phyloP scores from a whole-genome alignment of 2,113 vertebrate genomes.

The Alethe diademata region DNA sequence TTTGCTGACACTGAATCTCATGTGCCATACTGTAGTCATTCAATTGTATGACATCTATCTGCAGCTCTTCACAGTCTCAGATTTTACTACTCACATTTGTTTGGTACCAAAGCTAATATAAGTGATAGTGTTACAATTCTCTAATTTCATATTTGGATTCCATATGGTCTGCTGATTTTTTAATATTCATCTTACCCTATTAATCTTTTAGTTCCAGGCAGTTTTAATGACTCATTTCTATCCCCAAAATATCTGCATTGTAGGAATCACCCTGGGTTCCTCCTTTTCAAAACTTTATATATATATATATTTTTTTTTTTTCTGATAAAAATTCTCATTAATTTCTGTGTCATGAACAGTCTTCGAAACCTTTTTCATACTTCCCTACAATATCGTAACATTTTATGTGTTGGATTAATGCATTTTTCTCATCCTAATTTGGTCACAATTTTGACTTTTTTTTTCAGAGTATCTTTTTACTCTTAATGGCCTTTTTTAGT shows the following conservation, averaged over 20 bases:
- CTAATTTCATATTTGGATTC: not conserved
- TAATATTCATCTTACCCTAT: not conserved
- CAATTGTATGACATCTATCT: not conserved
- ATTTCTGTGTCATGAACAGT: not conserved
- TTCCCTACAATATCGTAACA: not conserved
- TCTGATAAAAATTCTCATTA: not conserved
- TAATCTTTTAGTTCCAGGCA: not conserved
- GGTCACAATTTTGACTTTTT: not conserved
- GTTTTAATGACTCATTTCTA: not conserved
- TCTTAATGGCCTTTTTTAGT: not conserved
- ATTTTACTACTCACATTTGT: not conserved
- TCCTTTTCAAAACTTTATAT: not conserved
- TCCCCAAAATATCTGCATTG: not conserved
- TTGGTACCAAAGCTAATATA: not conserved
- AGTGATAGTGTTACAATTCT: not conserved
- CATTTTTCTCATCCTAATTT: not conserved
- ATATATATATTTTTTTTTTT: not conserved
- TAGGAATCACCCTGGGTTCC: not conserved
- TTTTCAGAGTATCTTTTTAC: not conserved
- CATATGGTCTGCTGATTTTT: not conserved
- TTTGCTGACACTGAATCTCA: not conserved
- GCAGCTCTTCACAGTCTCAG: not conserved
- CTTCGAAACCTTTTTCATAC: not conserved
- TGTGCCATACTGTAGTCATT: not conserved
- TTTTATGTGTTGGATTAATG: not conserved